These are phyloP conservation scores for Sepiola atlantica DNA, from an alignment of 2,888 invertebrate species.

Conservation along the genomic window DNA sequence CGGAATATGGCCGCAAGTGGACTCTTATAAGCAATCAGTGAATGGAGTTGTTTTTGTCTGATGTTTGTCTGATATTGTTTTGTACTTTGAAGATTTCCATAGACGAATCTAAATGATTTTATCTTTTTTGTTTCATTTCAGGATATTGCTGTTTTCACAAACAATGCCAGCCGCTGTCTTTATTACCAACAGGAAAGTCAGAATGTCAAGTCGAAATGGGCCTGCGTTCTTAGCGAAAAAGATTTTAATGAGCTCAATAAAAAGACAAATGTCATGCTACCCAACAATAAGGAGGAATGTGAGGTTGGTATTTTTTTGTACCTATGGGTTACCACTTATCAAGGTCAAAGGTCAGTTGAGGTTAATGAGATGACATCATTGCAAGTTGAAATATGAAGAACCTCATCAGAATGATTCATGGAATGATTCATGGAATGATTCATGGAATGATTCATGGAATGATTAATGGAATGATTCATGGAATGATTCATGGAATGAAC, in stretches of 20 bases:
- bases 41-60: too few species aligned
- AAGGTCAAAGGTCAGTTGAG: too few species aligned
- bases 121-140: constrained; percentile 51
- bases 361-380: too few species aligned
- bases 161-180: constrained; percentile 66
- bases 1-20: too few species aligned
- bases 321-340: too few species aligned
- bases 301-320: constrained; percentile 60
- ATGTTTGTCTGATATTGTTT: not conserved
- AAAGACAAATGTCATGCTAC: constrained; percentile 57
- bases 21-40: too few species aligned
- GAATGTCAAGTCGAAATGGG: constrained; percentile 71
- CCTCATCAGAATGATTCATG: too few species aligned
- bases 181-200: constrained; percentile 70
- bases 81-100: not conserved
- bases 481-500: too few species aligned
- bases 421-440: too few species aligned
- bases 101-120: not conserved
- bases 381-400: not conserved
- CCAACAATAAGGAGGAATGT: constrained; percentile 70
- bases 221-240: constrained; percentile 59
- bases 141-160: constrained; percentile 73
- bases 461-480: too few species aligned
- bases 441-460: too few species aligned
- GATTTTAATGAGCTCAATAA: constrained; percentile 53